These are phyloP conservation scores for Sarcoramphus papa DNA, from an alignment of 2,797 vertebrate genomes.

Conservation along the genomic window DNA sequence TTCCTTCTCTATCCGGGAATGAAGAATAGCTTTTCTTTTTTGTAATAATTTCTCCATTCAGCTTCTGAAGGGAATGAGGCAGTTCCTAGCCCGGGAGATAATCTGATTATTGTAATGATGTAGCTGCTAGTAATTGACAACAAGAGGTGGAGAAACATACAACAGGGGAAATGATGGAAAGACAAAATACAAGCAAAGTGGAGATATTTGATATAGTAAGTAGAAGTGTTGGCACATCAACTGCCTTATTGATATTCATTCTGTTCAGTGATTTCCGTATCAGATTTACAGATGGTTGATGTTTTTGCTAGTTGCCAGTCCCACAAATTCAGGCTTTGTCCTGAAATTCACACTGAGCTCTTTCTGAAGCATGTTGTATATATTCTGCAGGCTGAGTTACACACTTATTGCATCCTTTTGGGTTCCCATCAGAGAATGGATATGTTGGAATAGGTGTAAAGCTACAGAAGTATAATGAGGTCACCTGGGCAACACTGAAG, in stretches of 20 bases:
- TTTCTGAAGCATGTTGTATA: neutral
- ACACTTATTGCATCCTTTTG: neutral
- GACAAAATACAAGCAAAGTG: neutral
- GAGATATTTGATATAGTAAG: neutral
- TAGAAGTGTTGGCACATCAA: neutral
- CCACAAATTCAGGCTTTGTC: neutral
- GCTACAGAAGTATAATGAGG: neutral
- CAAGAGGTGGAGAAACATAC: neutral
- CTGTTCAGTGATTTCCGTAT: neutral
- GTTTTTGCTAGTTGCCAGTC: neutral
- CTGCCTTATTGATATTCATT: constrained; percentile 1
- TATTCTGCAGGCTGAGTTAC: neutral
- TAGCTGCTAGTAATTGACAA: neutral
- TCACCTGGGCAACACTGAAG: neutral
- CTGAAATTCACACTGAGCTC: neutral
- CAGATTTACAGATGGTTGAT: neutral
- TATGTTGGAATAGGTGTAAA: neutral
- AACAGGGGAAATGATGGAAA: neutral
- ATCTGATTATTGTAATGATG: neutral
- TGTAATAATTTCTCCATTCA: neutral
- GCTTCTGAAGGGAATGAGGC: neutral
- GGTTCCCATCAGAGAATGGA: neutral
- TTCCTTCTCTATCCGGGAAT: neutral
- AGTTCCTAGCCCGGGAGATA: neutral
- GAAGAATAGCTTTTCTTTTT: neutral